Evolutionary conservation across 2,113 vertebrate species (phyloP), one percentile per base, ranked within the genome.

Genomic region (Paramisgurnus dabryanus): DNA sequence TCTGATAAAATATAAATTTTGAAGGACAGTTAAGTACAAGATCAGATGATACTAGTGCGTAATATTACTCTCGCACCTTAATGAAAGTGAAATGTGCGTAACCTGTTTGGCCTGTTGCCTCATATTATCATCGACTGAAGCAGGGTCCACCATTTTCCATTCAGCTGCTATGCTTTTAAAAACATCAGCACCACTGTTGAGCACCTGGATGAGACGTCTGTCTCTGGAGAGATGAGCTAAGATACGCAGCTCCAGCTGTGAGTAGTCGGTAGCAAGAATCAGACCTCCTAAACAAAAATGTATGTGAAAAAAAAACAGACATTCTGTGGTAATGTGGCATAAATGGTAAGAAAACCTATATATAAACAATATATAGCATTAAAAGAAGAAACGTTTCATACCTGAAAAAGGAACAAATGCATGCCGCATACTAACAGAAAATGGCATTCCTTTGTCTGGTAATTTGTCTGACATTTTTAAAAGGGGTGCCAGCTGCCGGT

Each of bases 31-130:
- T 12, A 50, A 69, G 5, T 50, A 49, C 47, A 70, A 70, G 6
- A 39, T 34, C 27, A 34, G 22, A 39, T 70, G 17, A 8, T n/a
- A 53, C 2, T 34, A 15, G 13, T 8, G 13, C 9, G 12, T n/a
- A 39, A 22, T 34, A 53, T 6, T 13, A 53, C 12, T 13, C 50
- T 15, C 12, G 15, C 15, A 53, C 50, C 3, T 1, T 15, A 13
- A 53, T 15, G 1, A 13, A 57, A 57, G 15, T 60, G 0, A 9
- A 74, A 63, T 75, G 4, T 75, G 6, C 34, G 53, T 76, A 72
- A 98, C 98, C 96, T 99, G 97, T 83, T 99, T 99, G 60, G 96
- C 96, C 80, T 98, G 96, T 79, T 98, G 98, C 84, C 98, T 94
- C 67, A 95, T 91, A 58, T 69, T 81, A 43, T 97, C 94, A 6